phyloP scores from a whole-genome alignment of 1,140 invertebrate species.

The Plutomurus gul region DNA sequence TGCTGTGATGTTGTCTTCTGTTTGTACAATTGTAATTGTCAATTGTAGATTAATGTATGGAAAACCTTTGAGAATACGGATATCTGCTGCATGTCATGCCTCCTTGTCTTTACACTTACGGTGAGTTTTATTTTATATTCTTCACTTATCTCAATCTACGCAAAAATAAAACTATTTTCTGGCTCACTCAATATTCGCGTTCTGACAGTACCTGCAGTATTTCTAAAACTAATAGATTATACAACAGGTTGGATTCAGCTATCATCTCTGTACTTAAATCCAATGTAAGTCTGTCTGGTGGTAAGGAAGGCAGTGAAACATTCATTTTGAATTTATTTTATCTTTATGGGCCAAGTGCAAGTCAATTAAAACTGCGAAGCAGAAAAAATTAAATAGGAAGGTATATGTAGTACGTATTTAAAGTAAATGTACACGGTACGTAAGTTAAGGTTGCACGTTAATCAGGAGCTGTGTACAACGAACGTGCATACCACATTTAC shows the following conservation, averaged over 20 bases:
- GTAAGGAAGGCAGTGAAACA: constrained; percentile 16
- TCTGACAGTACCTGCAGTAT: background rate
- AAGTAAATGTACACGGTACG: too few relatives aligned
- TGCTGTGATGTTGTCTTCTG: too few relatives aligned
- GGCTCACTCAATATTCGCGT: background rate
- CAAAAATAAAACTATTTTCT: background rate
- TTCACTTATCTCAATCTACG: background rate
- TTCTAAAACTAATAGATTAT: background rate
- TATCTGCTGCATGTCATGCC: background rate
- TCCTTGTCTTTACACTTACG: background rate
- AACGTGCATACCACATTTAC: too few relatives aligned
- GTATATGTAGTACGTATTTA: too few relatives aligned
- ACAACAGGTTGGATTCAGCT: background rate
- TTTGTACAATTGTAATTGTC: too few relatives aligned
- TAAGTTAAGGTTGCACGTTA: too few relatives aligned
- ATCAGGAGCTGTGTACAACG: too few relatives aligned
- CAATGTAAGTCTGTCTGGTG: background rate
- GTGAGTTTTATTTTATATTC: background rate
- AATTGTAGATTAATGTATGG: background rate
- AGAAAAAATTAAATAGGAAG: constrained; percentile 1
- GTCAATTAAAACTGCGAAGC: constrained; percentile 22
- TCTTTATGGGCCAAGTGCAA: constrained; percentile 48
- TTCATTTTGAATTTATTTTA: constrained; percentile 40
- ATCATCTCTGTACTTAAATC: background rate
- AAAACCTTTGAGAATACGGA: background rate